A percentile compares a stretch with the other conserved stretches of the same genome.
phyloP scores from a whole-genome alignment of 2,888 invertebrate genomes.

The Ctena decussata region DNA sequence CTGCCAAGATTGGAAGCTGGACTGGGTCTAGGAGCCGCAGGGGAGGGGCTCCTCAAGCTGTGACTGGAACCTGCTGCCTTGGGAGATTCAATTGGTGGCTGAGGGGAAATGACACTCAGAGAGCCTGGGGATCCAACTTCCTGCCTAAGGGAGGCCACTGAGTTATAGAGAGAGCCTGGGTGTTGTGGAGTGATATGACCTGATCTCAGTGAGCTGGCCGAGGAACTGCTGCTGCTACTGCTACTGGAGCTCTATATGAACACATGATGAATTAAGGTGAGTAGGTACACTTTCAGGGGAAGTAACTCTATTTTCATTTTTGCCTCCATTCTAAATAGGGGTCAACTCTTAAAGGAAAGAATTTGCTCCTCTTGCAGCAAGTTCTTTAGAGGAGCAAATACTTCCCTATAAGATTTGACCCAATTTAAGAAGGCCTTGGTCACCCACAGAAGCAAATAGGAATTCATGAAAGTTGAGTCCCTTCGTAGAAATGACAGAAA shows the following conservation, averaged over 20 bases:
- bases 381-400: no score
- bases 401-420: no score
- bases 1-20: constrained; percentile 7
- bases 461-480: no score
- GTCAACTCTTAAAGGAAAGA: no score
- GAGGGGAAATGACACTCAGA: constrained; percentile 13
- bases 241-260: background rate
- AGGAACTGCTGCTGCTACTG: background rate
- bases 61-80: background rate
- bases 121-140: constrained; percentile 26
- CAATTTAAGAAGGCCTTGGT: no score
- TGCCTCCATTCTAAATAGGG: no score
- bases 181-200: background rate
- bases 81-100: background rate
- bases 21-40: constrained; percentile 16
- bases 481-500: no score
- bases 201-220: background rate
- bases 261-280: no score
- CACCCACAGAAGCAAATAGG: no score
- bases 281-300: no score
- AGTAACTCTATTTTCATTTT: no score
- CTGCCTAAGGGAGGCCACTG: constrained; percentile 39
- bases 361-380: no score
- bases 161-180: constrained; percentile 44
- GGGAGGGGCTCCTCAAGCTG: constrained; percentile 39